Percentiles rank a stretch among this genome's conserved stretches.
Evolutionary conservation across 2,797 vertebrate species (phyloP).

Genomic region (Fistularia commersonii): DNA sequence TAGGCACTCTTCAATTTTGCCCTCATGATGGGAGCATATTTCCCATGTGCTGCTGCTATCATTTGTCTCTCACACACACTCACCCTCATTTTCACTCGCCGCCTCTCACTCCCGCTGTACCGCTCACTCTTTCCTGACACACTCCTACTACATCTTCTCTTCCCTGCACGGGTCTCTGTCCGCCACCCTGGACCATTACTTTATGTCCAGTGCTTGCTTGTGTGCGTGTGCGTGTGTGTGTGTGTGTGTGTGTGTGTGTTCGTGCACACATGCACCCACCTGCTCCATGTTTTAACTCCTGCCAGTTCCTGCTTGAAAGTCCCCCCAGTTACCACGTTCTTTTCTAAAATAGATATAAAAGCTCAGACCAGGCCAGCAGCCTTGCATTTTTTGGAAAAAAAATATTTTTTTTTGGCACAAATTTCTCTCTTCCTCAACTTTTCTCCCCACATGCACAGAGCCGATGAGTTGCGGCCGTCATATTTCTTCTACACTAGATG

Average conservation of each 20-base stretch:
- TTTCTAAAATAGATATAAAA: conserved; percentile 23
- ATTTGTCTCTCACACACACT: conserved; percentile 25
- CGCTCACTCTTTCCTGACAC: conserved; percentile 6
- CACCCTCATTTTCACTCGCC: conserved; percentile 2
- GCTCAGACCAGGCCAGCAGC: not conserved
- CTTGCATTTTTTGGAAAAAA: conserved; percentile 24
- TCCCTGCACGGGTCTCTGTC: not conserved
- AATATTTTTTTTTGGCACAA: not conserved
- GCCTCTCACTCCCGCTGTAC: conserved; percentile 11
- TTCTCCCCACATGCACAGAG: not conserved
- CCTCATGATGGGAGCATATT: conserved; percentile 63
- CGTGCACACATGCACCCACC: not conserved
- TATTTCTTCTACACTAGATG: conserved; percentile 9
- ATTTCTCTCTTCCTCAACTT: conserved; percentile 1
- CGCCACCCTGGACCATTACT: conserved; percentile 13
- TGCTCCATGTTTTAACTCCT: conserved; percentile 10
- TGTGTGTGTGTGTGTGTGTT: not conserved
- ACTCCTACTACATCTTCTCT: not conserved
- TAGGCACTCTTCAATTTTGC: conserved; percentile 57
- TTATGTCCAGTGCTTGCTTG: conserved; percentile 3
- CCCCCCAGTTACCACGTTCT: conserved; percentile 6
- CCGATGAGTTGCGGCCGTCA: conserved; percentile 1
- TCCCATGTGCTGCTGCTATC: conserved; percentile 60
- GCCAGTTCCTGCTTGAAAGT: conserved; percentile 6
- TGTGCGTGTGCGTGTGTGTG: not conserved